Evolutionary conservation across 2,888 invertebrate genomes (phyloP), one percentile per base, ranked within the genome.

Genomic region (Acanthococcus lagerstroemiae): DNA sequence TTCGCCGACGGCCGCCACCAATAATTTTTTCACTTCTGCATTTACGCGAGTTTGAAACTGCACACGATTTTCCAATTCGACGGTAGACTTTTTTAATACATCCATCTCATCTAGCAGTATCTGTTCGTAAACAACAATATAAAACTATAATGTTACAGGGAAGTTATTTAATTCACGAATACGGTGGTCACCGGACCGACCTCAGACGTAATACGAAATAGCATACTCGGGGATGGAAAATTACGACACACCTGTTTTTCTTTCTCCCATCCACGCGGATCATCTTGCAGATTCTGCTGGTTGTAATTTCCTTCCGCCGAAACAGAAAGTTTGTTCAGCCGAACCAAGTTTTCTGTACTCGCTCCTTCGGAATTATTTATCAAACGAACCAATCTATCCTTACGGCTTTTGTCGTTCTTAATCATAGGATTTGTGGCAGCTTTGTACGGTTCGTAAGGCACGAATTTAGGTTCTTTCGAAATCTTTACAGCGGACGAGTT

Each of bases 1-100:
- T 77, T 95, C 95, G 6, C 95, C 95, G 71, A 96, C 90, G 15
- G 95, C 93, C 7, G 95, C 95, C 5, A 96, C 93, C 66, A 95
- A 77, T 76, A 95, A 82, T 73, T 90, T 91, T 76, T 95, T 95
- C 63, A 95, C 78, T 77, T 95, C 95, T 63, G 87, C 84, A 77
- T 95, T 95, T 0, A 95, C 89, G 78, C 91, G 90, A 15, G 84
- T 85, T 79, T 91, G 91, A 74, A 90, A 89, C 73, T 88, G 89
- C n/a, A 90, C 77, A 73, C 91, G 90, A 71, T 85, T 87, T 73
- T 87, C 86, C 48, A 88, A 78, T 72, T 83, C 82, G 70, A 82
- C 81, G 74, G 88, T 87, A 71, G 87, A 86, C 71, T 83, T 82
- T 67, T 81, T 80, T 37, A 87, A 75, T 71, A 82, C 80, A 67